These are phyloP conservation scores for Phymatocera aterrima DNA, from an alignment of 2,888 invertebrate species.

Conservation along the genomic window DNA sequence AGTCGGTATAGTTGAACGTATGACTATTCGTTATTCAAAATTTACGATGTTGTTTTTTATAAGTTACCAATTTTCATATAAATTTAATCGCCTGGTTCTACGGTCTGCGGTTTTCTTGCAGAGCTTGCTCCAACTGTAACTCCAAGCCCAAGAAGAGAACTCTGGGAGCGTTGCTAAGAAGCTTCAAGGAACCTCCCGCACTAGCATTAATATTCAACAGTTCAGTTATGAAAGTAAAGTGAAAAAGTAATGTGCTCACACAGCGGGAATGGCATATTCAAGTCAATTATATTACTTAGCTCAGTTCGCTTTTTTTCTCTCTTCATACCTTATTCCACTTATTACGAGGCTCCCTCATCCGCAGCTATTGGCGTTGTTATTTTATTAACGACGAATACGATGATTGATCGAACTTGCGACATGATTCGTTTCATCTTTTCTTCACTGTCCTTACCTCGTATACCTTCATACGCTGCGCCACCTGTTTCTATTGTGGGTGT, in stretches of 20 bases:
- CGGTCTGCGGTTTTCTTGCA: background rate
- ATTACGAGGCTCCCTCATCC: slow-evolving; percentile 20
- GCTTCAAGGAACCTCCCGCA: slow-evolving; percentile 61
- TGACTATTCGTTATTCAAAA: background rate
- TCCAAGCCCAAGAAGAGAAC: slow-evolving; percentile 3
- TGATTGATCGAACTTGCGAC: background rate
- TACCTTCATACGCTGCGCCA: background rate
- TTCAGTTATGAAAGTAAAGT: slow-evolving; percentile 74
- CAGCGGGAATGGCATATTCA: slow-evolving; percentile 63
- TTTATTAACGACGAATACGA: slow-evolving; percentile 36
- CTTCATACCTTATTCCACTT: background rate
- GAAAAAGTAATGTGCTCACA: slow-evolving; percentile 69
- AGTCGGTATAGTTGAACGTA: background rate
- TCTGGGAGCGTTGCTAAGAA: slow-evolving; percentile 34
- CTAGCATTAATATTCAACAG: slow-evolving; percentile 72
- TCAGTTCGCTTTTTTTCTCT: background rate
- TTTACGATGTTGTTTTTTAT: slow-evolving; percentile 61
- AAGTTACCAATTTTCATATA: slow-evolving; percentile 67
- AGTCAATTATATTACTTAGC: slow-evolving; percentile 63
- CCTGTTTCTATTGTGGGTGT: slow-evolving; percentile 32
- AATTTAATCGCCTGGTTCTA: slow-evolving; percentile 57
- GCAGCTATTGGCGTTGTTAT: slow-evolving; percentile 32
- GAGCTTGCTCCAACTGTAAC: slow-evolving; percentile 26
- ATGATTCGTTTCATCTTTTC: slow-evolving; percentile 11
- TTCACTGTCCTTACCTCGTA: background rate